Evolutionary conservation across 2,888 invertebrate species (phyloP).

Genomic region (Kryphioiulus occultus): DNA sequence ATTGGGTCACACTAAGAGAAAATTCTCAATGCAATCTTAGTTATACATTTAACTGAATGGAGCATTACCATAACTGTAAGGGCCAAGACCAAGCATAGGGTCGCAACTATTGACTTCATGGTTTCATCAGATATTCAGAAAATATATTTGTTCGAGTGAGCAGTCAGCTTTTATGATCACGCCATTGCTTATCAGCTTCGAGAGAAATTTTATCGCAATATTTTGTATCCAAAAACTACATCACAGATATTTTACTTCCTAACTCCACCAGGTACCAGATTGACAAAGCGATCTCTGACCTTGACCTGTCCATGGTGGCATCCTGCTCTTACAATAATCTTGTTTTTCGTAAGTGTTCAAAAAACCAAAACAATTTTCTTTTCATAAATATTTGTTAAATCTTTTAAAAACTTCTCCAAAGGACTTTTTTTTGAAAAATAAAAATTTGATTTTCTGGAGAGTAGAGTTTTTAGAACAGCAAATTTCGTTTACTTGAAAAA

Average conservation of each 20-base stretch:
- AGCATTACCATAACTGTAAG: background rate
- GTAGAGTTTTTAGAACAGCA: too few species aligned
- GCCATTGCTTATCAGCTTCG: background rate
- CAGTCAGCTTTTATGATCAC: background rate
- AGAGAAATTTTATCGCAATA: background rate
- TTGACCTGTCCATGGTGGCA: too few species aligned
- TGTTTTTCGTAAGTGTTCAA: too few species aligned
- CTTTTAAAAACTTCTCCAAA: too few species aligned
- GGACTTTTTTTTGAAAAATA: too few species aligned
- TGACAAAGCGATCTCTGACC: background rate
- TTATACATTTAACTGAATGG: background rate
- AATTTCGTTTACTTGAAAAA: too few species aligned
- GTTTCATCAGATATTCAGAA: background rate
- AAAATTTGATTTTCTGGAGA: too few species aligned
- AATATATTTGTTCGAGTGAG: background rate
- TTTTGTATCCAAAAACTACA: background rate
- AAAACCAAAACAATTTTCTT: too few species aligned
- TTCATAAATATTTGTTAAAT: too few species aligned
- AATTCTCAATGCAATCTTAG: background rate
- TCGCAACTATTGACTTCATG: background rate
- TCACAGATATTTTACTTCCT: background rate
- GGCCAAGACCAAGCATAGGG: background rate
- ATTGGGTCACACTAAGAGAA: background rate
- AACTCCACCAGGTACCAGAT: background rate
- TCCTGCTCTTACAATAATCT: too few species aligned